A percentile compares a stretch with the other conserved stretches of the same genome.
These are phyloP conservation scores for Balaenoptera acutorostrata DNA, from an alignment of 2,113 vertebrate species.

Conservation along the genomic window DNA sequence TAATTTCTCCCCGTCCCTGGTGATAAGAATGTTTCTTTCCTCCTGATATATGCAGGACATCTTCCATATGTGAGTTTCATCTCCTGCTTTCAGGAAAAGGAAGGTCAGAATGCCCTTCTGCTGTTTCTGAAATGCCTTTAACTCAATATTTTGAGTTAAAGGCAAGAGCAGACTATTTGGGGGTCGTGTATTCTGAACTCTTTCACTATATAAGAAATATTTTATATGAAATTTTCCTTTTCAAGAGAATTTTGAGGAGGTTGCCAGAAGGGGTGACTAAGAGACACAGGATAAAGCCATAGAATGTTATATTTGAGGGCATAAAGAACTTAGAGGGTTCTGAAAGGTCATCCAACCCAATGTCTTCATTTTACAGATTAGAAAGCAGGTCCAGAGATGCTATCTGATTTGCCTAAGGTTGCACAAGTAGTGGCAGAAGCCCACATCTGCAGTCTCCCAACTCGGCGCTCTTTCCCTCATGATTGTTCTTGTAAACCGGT, in stretches of 20 bases:
- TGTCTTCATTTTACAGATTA: neutral
- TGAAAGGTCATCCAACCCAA: neutral
- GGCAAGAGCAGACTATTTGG: neutral
- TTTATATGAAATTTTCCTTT: neutral
- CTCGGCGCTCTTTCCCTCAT: neutral
- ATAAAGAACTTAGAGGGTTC: neutral
- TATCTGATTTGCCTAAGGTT: neutral
- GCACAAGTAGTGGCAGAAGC: neutral
- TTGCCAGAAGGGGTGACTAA: neutral
- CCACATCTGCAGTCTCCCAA: neutral
- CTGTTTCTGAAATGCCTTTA: neutral
- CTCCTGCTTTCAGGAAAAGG: neutral
- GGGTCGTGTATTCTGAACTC: neutral
- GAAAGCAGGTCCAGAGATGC: neutral
- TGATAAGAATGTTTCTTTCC: neutral
- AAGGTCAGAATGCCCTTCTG: neutral
- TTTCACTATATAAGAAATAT: neutral
- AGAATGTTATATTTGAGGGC: neutral
- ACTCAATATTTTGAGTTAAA: neutral
- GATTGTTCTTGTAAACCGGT: neutral
- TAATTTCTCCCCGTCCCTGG: neutral
- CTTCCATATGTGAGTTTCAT: neutral
- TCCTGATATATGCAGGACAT: neutral
- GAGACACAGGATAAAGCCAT: neutral
- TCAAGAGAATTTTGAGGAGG: neutral